phyloP scores from a whole-genome alignment of 2,797 vertebrate genomes.

The Streptopelia turtur region DNA sequence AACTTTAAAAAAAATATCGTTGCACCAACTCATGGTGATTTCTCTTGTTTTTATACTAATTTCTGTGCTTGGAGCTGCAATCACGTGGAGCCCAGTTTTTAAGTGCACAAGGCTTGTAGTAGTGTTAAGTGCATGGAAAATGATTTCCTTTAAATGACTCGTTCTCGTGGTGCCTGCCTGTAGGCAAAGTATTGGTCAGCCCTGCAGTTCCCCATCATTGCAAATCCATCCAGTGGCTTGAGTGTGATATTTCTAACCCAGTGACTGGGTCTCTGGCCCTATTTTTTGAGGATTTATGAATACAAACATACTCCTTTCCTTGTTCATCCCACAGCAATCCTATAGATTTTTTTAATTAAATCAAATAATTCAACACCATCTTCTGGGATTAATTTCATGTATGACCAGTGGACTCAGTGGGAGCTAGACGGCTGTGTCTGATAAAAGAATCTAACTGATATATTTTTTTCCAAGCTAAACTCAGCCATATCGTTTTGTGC shows the following conservation, averaged over 20 bases:
- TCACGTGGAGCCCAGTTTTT: neutral
- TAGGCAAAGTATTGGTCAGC: neutral
- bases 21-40: neutral
- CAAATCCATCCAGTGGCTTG: neutral
- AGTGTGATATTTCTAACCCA: neutral
- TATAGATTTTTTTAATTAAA: neutral
- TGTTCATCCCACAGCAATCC: neutral
- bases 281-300: neutral
- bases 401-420: neutral
- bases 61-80: neutral
- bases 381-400: neutral
- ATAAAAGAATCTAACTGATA: neutral
- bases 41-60: neutral
- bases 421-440: neutral
- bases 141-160: neutral
- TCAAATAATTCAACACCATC: neutral
- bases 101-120: neutral
- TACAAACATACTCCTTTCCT: neutral
- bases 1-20: neutral
- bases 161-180: neutral
- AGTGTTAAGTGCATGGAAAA: neutral
- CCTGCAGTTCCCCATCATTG: neutral
- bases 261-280: neutral
- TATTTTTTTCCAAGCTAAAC: neutral
- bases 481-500: neutral